Evolutionary conservation across 2,113 vertebrate species (phyloP).

Genomic region (Microtus montanus): DNA sequence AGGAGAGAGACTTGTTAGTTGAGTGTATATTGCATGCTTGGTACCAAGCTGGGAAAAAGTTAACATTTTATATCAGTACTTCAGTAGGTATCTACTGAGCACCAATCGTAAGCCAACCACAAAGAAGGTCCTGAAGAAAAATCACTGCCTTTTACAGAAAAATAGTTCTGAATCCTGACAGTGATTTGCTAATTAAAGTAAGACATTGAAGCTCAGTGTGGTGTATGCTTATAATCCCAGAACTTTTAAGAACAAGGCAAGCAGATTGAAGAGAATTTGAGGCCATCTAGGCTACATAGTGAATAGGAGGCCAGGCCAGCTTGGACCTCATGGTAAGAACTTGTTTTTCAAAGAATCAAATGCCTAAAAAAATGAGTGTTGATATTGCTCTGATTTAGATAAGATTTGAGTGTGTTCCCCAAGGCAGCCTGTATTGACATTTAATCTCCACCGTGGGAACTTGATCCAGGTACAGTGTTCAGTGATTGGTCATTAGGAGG

Average conservation of each 20-base stretch:
- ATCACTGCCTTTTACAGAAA: neutral
- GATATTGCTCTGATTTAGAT: neutral
- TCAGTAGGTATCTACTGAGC: neutral
- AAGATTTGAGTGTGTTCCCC: neutral
- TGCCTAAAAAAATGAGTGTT: neutral
- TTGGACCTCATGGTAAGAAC: neutral
- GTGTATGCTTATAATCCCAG: neutral
- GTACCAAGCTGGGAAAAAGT: neutral
- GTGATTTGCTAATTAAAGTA: neutral
- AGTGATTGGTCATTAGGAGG: neutral
- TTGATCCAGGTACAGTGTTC: neutral
- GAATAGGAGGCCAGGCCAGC: neutral
- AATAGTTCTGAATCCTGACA: neutral
- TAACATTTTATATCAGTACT: fast-evolving
- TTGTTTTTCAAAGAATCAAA: neutral
- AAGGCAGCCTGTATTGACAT: neutral
- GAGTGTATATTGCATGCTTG: neutral
- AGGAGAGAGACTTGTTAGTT: neutral
- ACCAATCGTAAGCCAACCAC: neutral
- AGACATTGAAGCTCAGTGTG: neutral
- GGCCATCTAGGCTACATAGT: neutral
- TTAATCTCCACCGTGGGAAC: neutral
- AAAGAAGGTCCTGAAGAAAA: neutral
- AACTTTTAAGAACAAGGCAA: neutral
- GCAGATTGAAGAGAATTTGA: neutral